phyloP scores from a whole-genome alignment of 1,140 invertebrate genomes.

The Conus betulinus region DNA sequence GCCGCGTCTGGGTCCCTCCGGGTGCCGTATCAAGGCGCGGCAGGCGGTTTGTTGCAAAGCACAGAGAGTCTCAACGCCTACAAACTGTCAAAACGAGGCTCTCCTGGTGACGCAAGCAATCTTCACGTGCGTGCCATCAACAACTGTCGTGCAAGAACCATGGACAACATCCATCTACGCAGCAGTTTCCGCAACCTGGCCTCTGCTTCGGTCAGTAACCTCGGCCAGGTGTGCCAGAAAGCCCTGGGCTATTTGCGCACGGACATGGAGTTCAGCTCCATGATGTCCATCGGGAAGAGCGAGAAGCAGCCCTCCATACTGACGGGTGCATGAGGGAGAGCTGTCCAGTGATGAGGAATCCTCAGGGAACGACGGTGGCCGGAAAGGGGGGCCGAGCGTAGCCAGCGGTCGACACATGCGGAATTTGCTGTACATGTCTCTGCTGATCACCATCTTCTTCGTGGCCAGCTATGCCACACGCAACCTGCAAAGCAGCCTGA shows the following conservation, averaged over 20 bases:
- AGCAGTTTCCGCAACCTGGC: constrained; percentile 34
- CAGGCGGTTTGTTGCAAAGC: constrained; percentile 8
- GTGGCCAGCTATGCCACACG: constrained; percentile 62
- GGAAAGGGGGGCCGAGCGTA: neutral
- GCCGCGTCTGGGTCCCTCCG: neutral
- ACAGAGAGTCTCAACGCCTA: constrained; percentile 21
- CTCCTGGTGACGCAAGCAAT: neutral
- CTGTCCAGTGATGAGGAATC: neutral
- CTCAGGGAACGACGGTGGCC: neutral
- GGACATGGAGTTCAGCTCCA: constrained; percentile 35
- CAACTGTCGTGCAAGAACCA: constrained; percentile 10
- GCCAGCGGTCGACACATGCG: constrained; percentile 50
- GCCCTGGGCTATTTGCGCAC: constrained; percentile 38
- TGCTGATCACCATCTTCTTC: constrained; percentile 59
- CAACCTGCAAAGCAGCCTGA: constrained; percentile 70
- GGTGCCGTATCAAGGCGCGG: neutral
- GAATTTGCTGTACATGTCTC: constrained; percentile 57
- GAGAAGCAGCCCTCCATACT: neutral
- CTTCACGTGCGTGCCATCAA: neutral
- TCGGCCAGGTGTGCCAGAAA: constrained; percentile 39
- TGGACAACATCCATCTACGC: constrained; percentile 21
- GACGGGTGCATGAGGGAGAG: neutral
- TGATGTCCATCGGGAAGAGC: constrained; percentile 10
- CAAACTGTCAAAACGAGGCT: neutral
- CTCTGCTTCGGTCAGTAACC: constrained; percentile 8